Conservation (phyloP, 2,888 invertebrate species). For the Mongoloraphidia duomilia region DNA sequence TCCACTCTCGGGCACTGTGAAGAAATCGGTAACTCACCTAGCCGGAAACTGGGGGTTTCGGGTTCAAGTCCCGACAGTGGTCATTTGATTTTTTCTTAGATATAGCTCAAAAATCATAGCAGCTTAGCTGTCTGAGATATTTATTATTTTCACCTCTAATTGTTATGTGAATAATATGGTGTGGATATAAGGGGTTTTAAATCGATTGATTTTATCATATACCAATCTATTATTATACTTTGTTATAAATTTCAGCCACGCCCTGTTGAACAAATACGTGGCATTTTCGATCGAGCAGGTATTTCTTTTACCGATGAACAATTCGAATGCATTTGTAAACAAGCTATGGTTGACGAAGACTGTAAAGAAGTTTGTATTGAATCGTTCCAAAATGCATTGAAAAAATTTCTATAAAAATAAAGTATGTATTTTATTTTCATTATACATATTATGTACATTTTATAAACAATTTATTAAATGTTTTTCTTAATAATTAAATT, state of each 20-base stretch:
- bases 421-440: not conserved
- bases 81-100: too few species aligned
- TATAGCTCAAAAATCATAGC: too few species aligned
- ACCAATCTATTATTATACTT: too few species aligned
- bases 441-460: slow-evolving; percentile 25
- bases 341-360: slow-evolving; percentile 34
- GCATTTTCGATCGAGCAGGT: slow-evolving; percentile 37
- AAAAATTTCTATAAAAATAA: slow-evolving; percentile 9
- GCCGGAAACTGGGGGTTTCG: too few species aligned
- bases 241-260: slow-evolving; percentile 21
- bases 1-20: too few species aligned
- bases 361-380: slow-evolving; percentile 39
- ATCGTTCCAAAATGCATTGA: slow-evolving; percentile 30
- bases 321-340: slow-evolving; percentile 36
- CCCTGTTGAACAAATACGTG: slow-evolving; percentile 24
- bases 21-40: too few species aligned
- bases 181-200: too few species aligned
- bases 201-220: too few species aligned
- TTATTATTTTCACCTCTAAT: too few species aligned
- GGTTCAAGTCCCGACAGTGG: too few species aligned
- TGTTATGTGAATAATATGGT: too few species aligned
- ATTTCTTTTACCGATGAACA: slow-evolving; percentile 33
- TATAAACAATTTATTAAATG: slow-evolving; percentile 12
- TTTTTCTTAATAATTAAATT: not conserved
- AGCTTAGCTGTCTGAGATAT: too few species aligned